phyloP scores from a whole-genome alignment of 1,140 invertebrate genomes.

The Drosophila rhopaloa region DNA sequence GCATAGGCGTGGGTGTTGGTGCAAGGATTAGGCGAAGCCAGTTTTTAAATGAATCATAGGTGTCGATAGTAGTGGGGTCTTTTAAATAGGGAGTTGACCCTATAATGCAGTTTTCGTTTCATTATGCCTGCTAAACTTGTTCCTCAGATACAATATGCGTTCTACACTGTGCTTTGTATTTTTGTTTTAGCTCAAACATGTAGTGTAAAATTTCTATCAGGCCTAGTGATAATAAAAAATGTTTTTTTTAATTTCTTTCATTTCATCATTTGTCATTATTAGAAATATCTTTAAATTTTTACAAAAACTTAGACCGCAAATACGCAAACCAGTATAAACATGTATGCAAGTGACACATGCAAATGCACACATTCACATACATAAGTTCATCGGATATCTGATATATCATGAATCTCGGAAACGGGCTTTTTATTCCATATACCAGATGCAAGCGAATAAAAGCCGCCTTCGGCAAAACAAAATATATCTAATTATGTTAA shows the following conservation, averaged over 20 bases:
- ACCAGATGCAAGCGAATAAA: constrained; percentile 8
- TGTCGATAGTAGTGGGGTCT: neutral
- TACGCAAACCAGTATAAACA: neutral
- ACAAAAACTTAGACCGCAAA: neutral
- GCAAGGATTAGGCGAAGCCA: constrained; percentile 39
- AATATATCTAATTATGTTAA: constrained; percentile 21
- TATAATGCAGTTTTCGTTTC: constrained; percentile 27
- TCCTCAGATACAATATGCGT: constrained; percentile 13
- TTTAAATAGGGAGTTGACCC: constrained; percentile 17
- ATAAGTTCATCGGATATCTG: constrained; percentile 17
- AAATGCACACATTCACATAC: constrained; percentile 15
- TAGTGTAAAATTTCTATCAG: no score
- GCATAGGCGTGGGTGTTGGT: constrained; percentile 30
- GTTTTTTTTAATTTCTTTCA: no score
- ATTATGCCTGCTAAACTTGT: constrained; percentile 26
- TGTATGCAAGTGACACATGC: constrained; percentile 25
- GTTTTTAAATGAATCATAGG: constrained; percentile 37
- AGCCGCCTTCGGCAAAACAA: neutral
- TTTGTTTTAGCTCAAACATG: neutral
- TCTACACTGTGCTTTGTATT: neutral
- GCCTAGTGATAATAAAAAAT: no score
- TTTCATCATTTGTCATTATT: no score
- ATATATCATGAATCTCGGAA: constrained; percentile 5
- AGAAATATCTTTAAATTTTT: no score
- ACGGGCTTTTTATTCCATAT: constrained; percentile 7